Evolutionary conservation across 1,140 invertebrate genomes (phyloP).

Genomic region (Drosophila varians): DNA sequence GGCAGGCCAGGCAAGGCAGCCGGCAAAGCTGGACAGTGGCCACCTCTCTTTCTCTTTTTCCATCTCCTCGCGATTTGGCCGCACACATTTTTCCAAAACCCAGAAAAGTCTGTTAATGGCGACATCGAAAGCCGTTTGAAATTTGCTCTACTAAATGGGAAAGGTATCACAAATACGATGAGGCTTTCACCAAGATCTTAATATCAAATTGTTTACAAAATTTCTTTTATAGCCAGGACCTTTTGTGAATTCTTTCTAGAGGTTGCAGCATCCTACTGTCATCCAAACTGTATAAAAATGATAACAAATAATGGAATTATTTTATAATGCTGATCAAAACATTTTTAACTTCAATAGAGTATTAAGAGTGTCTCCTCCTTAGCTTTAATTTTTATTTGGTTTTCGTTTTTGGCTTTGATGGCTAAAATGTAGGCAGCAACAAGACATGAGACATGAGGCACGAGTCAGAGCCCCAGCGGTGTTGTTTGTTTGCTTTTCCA

Average conservation of each 20-base stretch:
- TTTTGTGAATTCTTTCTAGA: no score
- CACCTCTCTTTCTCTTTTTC: constrained; percentile 50
- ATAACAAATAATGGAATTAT: no score
- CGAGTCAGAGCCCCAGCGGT: constrained; percentile 26
- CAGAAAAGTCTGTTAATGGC: constrained; percentile 73
- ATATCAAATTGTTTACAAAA: no score
- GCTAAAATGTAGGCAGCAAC: constrained; percentile 15
- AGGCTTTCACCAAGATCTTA: not conserved
- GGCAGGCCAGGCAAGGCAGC: not conserved
- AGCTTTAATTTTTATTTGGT: not conserved
- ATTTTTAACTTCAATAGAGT: not conserved
- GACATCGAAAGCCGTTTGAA: constrained; percentile 68
- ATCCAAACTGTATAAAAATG: no score
- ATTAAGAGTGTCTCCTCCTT: not conserved
- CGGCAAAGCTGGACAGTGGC: constrained; percentile 13
- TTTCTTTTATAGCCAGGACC: no score
- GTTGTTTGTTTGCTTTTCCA: constrained; percentile 64
- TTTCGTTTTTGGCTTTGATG: constrained; percentile 21
- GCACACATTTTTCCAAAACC: constrained; percentile 53
- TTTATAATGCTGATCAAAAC: no score
- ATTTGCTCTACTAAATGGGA: constrained; percentile 14
- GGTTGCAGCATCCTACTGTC: no score
- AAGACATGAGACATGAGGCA: constrained; percentile 39
- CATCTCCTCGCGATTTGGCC: constrained; percentile 21
- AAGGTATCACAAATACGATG: constrained; percentile 2